Conservation (phyloP, 2,888 invertebrate species). For the Cremastinae sp. region DNA sequence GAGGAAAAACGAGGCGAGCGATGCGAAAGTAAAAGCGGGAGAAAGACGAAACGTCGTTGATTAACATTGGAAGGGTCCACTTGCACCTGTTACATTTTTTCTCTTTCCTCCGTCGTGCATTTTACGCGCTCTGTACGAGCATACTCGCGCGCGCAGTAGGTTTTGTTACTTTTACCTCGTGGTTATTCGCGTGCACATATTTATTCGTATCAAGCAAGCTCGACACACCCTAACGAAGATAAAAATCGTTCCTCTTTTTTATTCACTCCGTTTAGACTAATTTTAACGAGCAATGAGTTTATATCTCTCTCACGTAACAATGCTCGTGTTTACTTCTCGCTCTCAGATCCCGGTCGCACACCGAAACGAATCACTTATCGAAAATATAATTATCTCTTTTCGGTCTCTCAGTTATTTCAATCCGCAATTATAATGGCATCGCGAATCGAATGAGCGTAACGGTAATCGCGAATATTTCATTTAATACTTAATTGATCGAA, state of each 20-base stretch:
- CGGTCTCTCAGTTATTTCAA: slow-evolving; percentile 25
- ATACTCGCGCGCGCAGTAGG: slow-evolving; percentile 40
- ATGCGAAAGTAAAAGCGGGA: slow-evolving; percentile 57
- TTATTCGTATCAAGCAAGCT: slow-evolving; percentile 42
- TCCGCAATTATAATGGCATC: slow-evolving; percentile 34
- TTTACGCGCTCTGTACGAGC: slow-evolving; percentile 40
- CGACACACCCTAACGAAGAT: slow-evolving; percentile 50
- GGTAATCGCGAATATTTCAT: slow-evolving; percentile 34
- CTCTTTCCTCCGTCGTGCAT: slow-evolving; percentile 62
- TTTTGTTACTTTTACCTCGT: slow-evolving; percentile 17
- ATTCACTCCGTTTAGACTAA: slow-evolving; percentile 56
- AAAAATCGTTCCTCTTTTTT: slow-evolving; percentile 44
- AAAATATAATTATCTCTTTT: slow-evolving; percentile 45
- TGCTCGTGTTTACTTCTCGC: slow-evolving; percentile 1
- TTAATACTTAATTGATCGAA: slow-evolving; percentile 56
- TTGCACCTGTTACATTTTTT: slow-evolving; percentile 69
- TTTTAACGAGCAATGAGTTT: slow-evolving; percentile 53
- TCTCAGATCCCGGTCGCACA: neutral
- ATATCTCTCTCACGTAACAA: slow-evolving; percentile 23
- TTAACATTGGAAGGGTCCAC: slow-evolving; percentile 77
- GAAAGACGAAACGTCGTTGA: slow-evolving; percentile 68
- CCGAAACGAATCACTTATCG: slow-evolving; percentile 49
- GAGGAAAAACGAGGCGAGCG: slow-evolving; percentile 53
- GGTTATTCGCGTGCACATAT: slow-evolving; percentile 12
- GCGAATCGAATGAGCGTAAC: slow-evolving; percentile 40